Percentiles rank a stretch among this genome's conserved stretches.
These are phyloP conservation scores for Liparis tanakae DNA, from an alignment of 2,797 vertebrate species.

Conservation along the genomic window DNA sequence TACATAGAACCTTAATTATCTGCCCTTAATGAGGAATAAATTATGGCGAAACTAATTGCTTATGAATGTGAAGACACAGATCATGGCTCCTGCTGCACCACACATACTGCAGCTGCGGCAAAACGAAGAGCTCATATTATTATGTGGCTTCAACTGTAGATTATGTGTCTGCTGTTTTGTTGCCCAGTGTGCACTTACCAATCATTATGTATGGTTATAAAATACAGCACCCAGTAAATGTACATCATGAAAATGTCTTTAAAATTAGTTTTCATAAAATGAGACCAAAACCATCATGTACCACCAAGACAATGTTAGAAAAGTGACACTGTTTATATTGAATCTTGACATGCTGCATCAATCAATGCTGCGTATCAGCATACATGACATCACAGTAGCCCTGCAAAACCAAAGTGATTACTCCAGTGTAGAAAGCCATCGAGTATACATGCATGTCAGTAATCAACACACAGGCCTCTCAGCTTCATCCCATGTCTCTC, in stretches of 20 bases:
- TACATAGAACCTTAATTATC: conserved; percentile 84
- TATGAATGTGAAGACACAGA: conserved; percentile 85
- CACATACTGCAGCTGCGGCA: conserved; percentile 53
- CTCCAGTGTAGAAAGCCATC: conserved; percentile 53
- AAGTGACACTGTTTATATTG: conserved; percentile 61
- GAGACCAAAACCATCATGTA: conserved; percentile 39
- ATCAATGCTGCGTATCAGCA: conserved; percentile 55
- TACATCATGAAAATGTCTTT: conserved; percentile 47
- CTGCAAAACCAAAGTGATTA: conserved; percentile 52
- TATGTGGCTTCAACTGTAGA: conserved; percentile 17
- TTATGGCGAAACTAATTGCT: conserved; percentile 84
- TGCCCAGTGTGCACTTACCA: conserved; percentile 29
- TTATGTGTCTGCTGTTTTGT: conserved; percentile 17
- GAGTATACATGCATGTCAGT: conserved; percentile 62
- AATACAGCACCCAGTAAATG: conserved; percentile 13
- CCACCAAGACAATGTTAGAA: conserved; percentile 40
- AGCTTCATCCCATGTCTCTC: conserved; percentile 62
- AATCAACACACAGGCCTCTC: conserved; percentile 69
- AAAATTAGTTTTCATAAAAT: conserved; percentile 56
- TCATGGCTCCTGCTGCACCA: conserved; percentile 74
- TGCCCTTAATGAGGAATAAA: conserved; percentile 83
- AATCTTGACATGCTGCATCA: conserved; percentile 62
- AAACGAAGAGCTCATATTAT: conserved; percentile 50
- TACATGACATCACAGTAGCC: conserved; percentile 29
- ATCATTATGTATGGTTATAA: conserved; percentile 35